These are phyloP conservation scores for Microcebus ravelobensis DNA, from an alignment of 2,113 vertebrate genomes.

Conservation along the genomic window DNA sequence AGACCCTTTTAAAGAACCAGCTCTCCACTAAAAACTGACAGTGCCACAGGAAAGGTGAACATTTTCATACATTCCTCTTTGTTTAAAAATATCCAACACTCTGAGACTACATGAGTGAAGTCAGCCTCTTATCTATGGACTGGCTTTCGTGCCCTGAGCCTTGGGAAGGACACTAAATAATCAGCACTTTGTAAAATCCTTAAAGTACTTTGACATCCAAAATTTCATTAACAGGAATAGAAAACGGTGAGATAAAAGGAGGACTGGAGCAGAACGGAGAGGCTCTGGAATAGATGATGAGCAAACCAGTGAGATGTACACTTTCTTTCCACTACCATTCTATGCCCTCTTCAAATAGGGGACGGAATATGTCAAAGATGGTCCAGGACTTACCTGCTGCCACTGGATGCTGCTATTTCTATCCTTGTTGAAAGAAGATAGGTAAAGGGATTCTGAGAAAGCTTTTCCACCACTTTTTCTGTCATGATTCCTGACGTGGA, in stretches of 20 bases:
- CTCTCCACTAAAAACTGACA: background rate
- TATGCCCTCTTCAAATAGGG: background rate
- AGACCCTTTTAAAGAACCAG: background rate
- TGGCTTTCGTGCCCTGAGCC: background rate
- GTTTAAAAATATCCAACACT: background rate
- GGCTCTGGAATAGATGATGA: background rate
- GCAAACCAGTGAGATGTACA: background rate
- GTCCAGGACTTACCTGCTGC: conserved; percentile 4
- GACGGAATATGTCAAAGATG: background rate
- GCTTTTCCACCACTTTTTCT: conserved; percentile 28
- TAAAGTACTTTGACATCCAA: background rate
- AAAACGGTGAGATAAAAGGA: background rate
- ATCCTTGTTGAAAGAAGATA: conserved; percentile 38
- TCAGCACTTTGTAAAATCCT: background rate
- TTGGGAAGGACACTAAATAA: background rate
- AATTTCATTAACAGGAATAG: background rate
- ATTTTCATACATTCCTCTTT: background rate
- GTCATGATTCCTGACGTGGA: conserved; percentile 44
- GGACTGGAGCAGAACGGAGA: background rate
- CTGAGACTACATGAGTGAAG: background rate
- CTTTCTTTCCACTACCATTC: background rate
- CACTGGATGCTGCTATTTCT: background rate
- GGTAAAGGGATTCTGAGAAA: conserved; percentile 2
- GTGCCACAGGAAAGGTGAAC: background rate
- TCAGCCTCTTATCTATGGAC: background rate